Percentiles rank a stretch among this genome's conserved stretches.
Evolutionary conservation across 2,797 vertebrate species (phyloP).

Genomic region (Pseudochromis fuscus): DNA sequence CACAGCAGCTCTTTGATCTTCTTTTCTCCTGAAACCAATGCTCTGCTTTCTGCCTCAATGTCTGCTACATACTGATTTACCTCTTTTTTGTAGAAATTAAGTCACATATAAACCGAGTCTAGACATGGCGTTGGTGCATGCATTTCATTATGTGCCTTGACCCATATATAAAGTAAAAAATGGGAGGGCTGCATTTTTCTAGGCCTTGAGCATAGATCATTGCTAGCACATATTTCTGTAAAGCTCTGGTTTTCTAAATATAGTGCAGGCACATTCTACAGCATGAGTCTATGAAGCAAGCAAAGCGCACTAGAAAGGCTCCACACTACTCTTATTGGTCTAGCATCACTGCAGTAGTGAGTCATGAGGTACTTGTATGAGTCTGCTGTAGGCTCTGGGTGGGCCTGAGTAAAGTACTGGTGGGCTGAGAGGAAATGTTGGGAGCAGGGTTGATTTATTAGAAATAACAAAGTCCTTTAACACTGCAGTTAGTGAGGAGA

Average conservation of each 20-base stretch:
- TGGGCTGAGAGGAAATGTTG: constrained; percentile 49
- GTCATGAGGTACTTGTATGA: constrained; percentile 69
- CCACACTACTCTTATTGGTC: constrained; percentile 25
- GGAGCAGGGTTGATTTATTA: constrained; percentile 23
- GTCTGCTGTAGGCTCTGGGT: constrained; percentile 58
- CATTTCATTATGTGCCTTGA: background rate
- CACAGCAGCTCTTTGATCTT: constrained; percentile 10
- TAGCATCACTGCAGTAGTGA: constrained; percentile 61
- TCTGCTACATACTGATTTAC: background rate
- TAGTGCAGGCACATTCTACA: constrained; percentile 30
- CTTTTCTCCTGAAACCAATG: background rate
- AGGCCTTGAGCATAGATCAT: constrained; percentile 3
- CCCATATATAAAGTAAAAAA: background rate
- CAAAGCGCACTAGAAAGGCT: constrained; percentile 34
- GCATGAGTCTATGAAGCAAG: constrained; percentile 33
- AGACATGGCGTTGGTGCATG: background rate
- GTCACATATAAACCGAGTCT: too few relatives aligned
- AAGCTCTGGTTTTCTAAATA: constrained; percentile 45
- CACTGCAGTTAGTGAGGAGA: background rate
- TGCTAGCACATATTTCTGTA: constrained; percentile 23
- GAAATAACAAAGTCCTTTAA: background rate
- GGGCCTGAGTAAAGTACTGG: constrained; percentile 35
- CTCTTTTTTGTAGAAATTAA: background rate
- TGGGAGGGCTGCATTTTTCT: background rate
- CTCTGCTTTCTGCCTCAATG: background rate